A percentile compares a stretch with the other conserved stretches of the same genome.
Evolutionary conservation across 2,797 vertebrate genomes (phyloP).

Genomic region (Serranus cabrilla): DNA sequence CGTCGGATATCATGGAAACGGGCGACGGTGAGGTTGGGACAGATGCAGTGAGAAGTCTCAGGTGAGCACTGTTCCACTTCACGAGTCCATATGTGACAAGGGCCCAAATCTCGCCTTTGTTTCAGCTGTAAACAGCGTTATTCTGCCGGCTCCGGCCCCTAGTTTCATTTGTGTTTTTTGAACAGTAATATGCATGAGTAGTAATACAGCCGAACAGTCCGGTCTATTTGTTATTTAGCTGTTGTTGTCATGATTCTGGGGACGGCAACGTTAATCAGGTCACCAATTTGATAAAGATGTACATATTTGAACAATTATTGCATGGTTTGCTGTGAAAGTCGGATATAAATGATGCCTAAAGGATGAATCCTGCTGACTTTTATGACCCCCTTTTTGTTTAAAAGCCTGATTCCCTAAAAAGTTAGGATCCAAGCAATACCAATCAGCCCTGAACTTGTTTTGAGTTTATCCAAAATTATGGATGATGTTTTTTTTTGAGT

Average conservation of each 20-base stretch:
- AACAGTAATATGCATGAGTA: background rate
- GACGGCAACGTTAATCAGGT: background rate
- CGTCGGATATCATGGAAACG: constrained; percentile 27
- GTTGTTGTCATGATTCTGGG: background rate
- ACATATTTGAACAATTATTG: background rate
- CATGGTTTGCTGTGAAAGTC: background rate
- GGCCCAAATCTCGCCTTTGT: constrained; percentile 3
- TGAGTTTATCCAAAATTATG: too few relatives aligned
- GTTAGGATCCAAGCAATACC: too few relatives aligned
- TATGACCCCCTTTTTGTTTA: too few relatives aligned
- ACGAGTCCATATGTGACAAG: constrained; percentile 57
- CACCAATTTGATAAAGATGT: background rate
- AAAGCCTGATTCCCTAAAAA: too few relatives aligned
- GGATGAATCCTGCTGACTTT: background rate
- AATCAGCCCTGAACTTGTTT: too few relatives aligned
- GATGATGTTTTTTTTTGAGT: too few relatives aligned
- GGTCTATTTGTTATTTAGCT: background rate
- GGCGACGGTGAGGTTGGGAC: constrained; percentile 48
- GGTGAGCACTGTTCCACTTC: constrained; percentile 69
- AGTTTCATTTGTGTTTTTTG: background rate
- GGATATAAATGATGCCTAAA: background rate
- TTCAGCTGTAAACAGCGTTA: constrained; percentile 29
- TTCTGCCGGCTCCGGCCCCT: constrained; percentile 14
- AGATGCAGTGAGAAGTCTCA: constrained; percentile 71
- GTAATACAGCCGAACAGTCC: background rate